Evolutionary conservation across 2,888 invertebrate genomes (phyloP), one percentile per base, ranked within the genome.

Genomic region (Lasioglossum figueresi): DNA sequence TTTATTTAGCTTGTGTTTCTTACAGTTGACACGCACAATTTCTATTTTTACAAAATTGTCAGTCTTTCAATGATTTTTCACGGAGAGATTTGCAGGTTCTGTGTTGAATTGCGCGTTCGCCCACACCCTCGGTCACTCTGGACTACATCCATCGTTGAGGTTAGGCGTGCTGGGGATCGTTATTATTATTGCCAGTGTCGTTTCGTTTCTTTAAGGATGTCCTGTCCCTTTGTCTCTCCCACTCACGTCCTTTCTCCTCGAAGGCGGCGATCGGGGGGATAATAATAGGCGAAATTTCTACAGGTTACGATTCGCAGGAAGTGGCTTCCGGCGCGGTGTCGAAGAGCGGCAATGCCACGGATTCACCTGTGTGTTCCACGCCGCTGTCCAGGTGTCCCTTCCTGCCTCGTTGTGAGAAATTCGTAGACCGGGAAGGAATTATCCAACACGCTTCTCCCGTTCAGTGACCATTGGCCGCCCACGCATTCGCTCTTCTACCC

Each of bases 361-460:
- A 85, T 84, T 88, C 88, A 88, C 88, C 88, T 85, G 88, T 83
- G 82, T 76, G 72, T 73, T 74, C 73, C 78, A 40, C 72, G 80
- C 87, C 70, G 73, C 87, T 84, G 85, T 87, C 88, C 90, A 90
- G 89, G 90, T 90, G 90, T 89, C 85, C 76, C 90, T 90, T 90
- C 88, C 90, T 88, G 87, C 66, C 80, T 79, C 76, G 72, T 77
- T 82, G 88, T 89, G 89, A 89, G 89, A 89, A 89, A 89, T 83
- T 87, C 81, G 75, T 79, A 76, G 76, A 78, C 56, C 16, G 72
- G 56, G 59, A 56, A 68, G 56, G 40, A 68, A 76, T 73, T 40
- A 66, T 71, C 56, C 78, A 70, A 72, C 74, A 16, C 68, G 45
- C 34, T 19, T 19, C 43, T 19, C 40, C 23, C 23, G 1, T 6